phyloP scores from a whole-genome alignment of 1,140 invertebrate species.

The Papilio polytes region DNA sequence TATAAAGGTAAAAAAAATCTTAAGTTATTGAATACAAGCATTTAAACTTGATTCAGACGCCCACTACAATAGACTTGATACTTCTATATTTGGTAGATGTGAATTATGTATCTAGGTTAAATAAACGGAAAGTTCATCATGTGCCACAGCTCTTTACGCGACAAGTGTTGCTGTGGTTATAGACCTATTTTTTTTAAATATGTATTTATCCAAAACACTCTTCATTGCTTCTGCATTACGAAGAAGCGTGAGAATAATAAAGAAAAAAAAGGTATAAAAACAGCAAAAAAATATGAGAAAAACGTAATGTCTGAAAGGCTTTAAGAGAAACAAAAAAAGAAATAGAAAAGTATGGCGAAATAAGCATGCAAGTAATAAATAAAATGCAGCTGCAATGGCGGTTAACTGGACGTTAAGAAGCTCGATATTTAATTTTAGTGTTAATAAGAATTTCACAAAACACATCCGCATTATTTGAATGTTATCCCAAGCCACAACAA shows the following conservation, averaged over 20 bases:
- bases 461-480: conserved; percentile 59
- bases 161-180: conserved; percentile 78
- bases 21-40: background rate
- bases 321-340: conserved; percentile 43
- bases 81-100: background rate
- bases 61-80: background rate
- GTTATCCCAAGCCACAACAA: conserved; percentile 81
- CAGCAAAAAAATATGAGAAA: conserved; percentile 48
- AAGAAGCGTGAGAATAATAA: conserved; percentile 65
- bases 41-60: background rate
- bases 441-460: conserved; percentile 63
- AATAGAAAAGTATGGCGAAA: conserved; percentile 52
- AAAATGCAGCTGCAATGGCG: conserved; percentile 79
- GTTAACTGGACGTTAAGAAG: conserved; percentile 66
- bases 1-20: background rate
- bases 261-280: conserved; percentile 51
- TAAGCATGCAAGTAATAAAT: conserved; percentile 57
- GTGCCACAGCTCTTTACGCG: conserved; percentile 52
- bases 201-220: conserved; percentile 42
- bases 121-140: background rate
- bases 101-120: background rate
- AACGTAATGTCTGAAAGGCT: conserved; percentile 31
- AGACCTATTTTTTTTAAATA: conserved; percentile 40
- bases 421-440: conserved; percentile 51
- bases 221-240: conserved; percentile 81